Percentiles rank a stretch among this genome's conserved stretches.
These are phyloP conservation scores for Lipophrys pholis DNA, from an alignment of 2,113 vertebrate genomes.

Conservation along the genomic window DNA sequence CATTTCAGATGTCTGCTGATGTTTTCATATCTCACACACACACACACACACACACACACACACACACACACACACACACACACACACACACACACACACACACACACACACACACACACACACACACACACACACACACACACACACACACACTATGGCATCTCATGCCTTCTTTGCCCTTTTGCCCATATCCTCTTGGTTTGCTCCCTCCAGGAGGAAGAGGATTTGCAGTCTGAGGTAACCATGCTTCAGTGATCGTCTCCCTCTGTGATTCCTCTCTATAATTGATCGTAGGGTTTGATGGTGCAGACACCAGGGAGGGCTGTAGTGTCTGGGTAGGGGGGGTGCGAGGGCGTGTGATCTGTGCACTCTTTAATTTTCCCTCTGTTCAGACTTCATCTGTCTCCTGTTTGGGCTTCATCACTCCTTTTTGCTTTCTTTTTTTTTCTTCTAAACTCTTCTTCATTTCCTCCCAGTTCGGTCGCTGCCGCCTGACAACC, in stretches of 20 bases:
- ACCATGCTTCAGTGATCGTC: conserved; percentile 52
- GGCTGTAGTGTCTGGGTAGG: conserved; percentile 15
- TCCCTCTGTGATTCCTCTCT: conserved; percentile 30
- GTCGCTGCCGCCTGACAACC: conserved; percentile 68
- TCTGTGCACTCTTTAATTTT: conserved; percentile 13
- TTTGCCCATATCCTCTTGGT: conserved; percentile 60
- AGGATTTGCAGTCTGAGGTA: conserved; percentile 85
- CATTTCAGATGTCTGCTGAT: conserved; percentile 26
- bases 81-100: neutral
- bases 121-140: neutral
- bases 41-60: too few species aligned
- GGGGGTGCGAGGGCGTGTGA: conserved; percentile 12
- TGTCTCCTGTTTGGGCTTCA: conserved; percentile 3
- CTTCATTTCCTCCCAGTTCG: conserved; percentile 66
- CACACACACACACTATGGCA: conserved; percentile 9
- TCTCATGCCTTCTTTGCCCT: conserved; percentile 60
- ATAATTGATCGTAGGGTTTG: conserved; percentile 56
- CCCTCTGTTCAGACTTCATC: conserved; percentile 12
- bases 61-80: too few species aligned
- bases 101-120: neutral
- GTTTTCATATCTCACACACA: neutral
- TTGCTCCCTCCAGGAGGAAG: conserved; percentile 79
- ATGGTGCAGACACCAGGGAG: conserved; percentile 38
- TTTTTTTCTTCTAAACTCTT: conserved; percentile 60
- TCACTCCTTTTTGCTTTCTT: conserved; percentile 6